Evolutionary conservation across 2,888 invertebrate species (phyloP).

Genomic region (Chloroclystis v-ata): DNA sequence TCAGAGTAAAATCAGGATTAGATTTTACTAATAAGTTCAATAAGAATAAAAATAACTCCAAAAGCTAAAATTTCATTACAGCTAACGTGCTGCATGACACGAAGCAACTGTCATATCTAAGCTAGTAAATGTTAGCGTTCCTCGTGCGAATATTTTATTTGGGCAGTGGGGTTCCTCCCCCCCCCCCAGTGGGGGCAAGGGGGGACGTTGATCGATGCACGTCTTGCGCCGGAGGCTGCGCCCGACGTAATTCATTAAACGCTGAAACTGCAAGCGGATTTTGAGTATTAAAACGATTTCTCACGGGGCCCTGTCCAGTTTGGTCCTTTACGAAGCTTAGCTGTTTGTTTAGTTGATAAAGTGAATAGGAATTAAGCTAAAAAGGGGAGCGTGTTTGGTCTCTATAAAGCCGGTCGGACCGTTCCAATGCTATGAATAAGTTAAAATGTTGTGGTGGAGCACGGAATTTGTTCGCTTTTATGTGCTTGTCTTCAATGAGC

Average conservation of each 20-base stretch:
- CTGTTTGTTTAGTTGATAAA: conserved; percentile 56
- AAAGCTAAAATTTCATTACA: conserved; percentile 7
- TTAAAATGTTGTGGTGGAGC: conserved; percentile 34
- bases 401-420: conserved; percentile 32
- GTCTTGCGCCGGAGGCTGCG: conserved; percentile 80
- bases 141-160: conserved; percentile 73
- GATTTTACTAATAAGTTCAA: too few relatives aligned
- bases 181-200: conserved; percentile 38
- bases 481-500: conserved; percentile 19
- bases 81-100: conserved; percentile 38
- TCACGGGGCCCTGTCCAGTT: conserved; percentile 69
- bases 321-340: conserved; percentile 53
- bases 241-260: conserved; percentile 78
- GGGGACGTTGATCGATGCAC: conserved; percentile 82
- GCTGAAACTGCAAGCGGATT: conserved; percentile 77
- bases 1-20: too few relatives aligned
- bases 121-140: conserved; percentile 51
- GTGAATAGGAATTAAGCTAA: conserved; percentile 60
- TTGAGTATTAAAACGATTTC: conserved; percentile 78
- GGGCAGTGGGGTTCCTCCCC: conserved; percentile 69
- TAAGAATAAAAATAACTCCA: neutral
- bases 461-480: conserved; percentile 32
- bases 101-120: conserved; percentile 58
- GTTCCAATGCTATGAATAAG: conserved; percentile 36
- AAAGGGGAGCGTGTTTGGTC: conserved; percentile 39